Evolutionary conservation across 2,888 invertebrate species (phyloP).

Genomic region (Tipula confusa): DNA sequence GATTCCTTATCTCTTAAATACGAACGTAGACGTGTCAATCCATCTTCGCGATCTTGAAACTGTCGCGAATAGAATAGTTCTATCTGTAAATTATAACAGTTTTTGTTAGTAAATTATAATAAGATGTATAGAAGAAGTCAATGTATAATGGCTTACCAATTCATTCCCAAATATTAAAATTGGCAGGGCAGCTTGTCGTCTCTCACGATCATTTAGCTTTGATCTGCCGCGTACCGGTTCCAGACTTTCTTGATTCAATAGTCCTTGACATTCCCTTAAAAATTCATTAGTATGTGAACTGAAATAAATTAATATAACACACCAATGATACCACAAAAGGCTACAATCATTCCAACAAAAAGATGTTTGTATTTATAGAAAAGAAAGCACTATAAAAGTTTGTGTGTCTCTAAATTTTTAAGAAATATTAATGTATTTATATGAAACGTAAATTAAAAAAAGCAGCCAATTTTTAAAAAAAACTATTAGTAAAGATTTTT

Average conservation of each 20-base stretch:
- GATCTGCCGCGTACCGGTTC: conserved; percentile 50
- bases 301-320: conserved; percentile 39
- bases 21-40: conserved; percentile 61
- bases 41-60: conserved; percentile 85
- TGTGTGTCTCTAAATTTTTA: conserved; percentile 36
- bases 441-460: conserved; percentile 32
- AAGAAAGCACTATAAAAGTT: background rate
- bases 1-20: conserved; percentile 46
- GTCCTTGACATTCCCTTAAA: conserved; percentile 64
- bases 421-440: conserved; percentile 32
- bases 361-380: background rate
- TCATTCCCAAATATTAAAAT: conserved; percentile 88
- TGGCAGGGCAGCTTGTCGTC: conserved; percentile 83
- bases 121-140: background rate
- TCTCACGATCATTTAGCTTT: conserved; percentile 70
- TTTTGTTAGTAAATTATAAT: background rate
- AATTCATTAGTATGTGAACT: conserved; percentile 82
- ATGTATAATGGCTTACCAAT: conserved; percentile 58
- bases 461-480: conserved; percentile 33
- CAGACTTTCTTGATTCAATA: conserved; percentile 44
- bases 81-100: conserved; percentile 54
- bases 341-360: conserved; percentile 15
- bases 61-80: conserved; percentile 88
- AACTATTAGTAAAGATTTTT: conserved; percentile 32
- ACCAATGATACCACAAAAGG: conserved; percentile 27